phyloP scores from a whole-genome alignment of 2,888 invertebrate species.

The Apodemia hepburni region DNA sequence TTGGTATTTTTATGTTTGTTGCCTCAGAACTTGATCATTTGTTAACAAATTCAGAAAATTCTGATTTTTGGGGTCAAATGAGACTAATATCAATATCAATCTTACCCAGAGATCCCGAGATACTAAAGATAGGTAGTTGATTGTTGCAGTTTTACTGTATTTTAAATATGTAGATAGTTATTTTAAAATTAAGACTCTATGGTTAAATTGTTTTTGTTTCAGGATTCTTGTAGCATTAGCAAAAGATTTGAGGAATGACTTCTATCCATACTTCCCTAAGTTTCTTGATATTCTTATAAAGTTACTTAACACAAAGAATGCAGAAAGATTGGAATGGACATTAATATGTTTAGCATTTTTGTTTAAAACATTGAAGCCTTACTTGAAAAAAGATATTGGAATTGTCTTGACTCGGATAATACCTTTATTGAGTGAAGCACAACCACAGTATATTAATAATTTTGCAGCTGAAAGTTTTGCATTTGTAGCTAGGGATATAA shows the following conservation, averaged over 20 bases:
- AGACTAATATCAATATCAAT: too few species aligned
- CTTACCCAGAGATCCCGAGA: too few species aligned
- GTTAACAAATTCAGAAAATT: slow-evolving; percentile 35
- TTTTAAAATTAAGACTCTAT: too few species aligned
- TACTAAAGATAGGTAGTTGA: too few species aligned
- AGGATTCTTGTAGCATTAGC: slow-evolving; percentile 92
- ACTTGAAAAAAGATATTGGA: slow-evolving; percentile 89
- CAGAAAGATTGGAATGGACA: slow-evolving; percentile 92
- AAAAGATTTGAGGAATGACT: slow-evolving; percentile 93
- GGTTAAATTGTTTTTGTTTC: slow-evolving; percentile 37
- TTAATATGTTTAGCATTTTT: slow-evolving; percentile 93
- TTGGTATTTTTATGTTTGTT: too few species aligned
- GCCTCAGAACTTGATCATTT: too few species aligned
- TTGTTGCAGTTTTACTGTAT: slow-evolving; percentile 52
- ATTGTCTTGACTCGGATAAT: slow-evolving; percentile 85
- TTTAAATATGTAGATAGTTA: slow-evolving; percentile 82
- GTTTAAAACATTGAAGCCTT: slow-evolving; percentile 93
- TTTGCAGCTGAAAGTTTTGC: slow-evolving; percentile 98
- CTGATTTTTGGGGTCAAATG: too few species aligned
- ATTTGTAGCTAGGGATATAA: slow-evolving; percentile 94
- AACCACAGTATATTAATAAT: slow-evolving; percentile 91
- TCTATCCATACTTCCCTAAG: slow-evolving; percentile 90
- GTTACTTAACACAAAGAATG: slow-evolving; percentile 86
- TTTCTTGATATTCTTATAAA: slow-evolving; percentile 87
- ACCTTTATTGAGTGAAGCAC: slow-evolving; percentile 87